Conservation (phyloP, 2,797 vertebrate genomes). For the Chelon labrosus region DNA sequence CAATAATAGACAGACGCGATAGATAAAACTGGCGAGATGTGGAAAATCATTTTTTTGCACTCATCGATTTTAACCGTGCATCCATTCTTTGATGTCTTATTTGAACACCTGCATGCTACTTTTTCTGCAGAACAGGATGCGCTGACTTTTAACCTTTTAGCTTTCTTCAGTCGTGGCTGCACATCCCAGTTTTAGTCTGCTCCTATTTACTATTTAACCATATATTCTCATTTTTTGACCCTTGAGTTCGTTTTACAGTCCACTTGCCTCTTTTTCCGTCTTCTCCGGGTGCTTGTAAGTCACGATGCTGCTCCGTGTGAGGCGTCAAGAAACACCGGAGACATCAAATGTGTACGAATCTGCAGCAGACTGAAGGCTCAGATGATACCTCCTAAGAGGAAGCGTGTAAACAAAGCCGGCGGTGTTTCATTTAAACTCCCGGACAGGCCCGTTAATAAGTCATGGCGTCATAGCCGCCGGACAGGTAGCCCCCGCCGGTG, state of each 20-base stretch:
- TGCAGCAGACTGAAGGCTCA: conserved; percentile 17
- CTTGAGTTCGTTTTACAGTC: conserved; percentile 8
- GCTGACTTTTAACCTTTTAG: conserved; percentile 45
- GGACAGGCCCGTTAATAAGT: not conserved
- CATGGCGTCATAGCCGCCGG: conserved; percentile 14
- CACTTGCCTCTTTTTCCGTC: conserved; percentile 11
- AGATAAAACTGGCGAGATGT: not conserved
- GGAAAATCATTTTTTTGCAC: not conserved
- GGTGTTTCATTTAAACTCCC: not conserved
- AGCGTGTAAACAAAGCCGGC: conserved; percentile 4
- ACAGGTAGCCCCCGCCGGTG: conserved; percentile 19
- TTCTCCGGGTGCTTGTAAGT: not conserved
- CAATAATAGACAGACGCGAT: conserved; percentile 7
- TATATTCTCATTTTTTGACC: not conserved
- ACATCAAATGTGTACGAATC: conserved; percentile 38
- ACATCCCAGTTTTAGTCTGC: not conserved
- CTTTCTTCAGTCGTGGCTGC: not conserved
- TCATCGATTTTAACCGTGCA: conserved; percentile 37
- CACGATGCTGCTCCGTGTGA: not conserved
- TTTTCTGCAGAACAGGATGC: not conserved
- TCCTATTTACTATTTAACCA: not conserved
- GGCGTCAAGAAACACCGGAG: conserved; percentile 2
- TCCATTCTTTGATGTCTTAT: conserved; percentile 5
- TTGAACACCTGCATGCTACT: conserved; percentile 9
- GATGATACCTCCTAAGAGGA: not conserved